Percentiles rank a stretch among this genome's conserved stretches.
Conservation (phyloP, 2,113 vertebrate genomes). For the Uropsilus gracilis region DNA sequence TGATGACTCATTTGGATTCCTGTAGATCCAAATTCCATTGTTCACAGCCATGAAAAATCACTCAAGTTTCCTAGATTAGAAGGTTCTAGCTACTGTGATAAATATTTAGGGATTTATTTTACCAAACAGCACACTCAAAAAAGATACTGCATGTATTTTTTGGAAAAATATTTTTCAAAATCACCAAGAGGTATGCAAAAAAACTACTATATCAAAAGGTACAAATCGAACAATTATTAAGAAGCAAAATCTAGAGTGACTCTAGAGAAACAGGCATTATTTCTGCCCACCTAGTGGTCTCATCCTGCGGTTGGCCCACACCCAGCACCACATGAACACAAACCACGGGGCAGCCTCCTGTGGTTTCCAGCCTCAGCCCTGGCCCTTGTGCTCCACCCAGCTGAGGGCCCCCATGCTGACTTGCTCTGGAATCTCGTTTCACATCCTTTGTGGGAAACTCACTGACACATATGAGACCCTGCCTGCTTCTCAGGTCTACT, state of each 20-base stretch:
- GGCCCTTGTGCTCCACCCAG: neutral
- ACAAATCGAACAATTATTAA: neutral
- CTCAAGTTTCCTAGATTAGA: neutral
- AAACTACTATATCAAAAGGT: neutral
- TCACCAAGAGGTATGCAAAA: neutral
- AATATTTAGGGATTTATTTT: neutral
- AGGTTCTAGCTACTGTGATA: neutral
- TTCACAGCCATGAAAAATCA: neutral
- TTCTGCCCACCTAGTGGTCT: neutral
- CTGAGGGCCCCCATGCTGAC: neutral
- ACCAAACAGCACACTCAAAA: neutral
- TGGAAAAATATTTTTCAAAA: neutral
- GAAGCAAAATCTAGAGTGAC: neutral
- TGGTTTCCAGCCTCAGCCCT: neutral
- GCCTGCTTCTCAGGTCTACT: neutral
- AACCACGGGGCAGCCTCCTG: neutral
- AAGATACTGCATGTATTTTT: neutral
- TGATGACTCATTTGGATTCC: neutral
- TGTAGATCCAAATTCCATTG: neutral
- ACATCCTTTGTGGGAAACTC: neutral
- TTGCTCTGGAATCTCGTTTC: neutral
- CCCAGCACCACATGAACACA: neutral
- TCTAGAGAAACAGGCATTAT: neutral
- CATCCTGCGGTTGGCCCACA: neutral
- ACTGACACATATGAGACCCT: neutral